phyloP scores from a whole-genome alignment of 2,797 vertebrate genomes.

The Liasis olivaceus region DNA sequence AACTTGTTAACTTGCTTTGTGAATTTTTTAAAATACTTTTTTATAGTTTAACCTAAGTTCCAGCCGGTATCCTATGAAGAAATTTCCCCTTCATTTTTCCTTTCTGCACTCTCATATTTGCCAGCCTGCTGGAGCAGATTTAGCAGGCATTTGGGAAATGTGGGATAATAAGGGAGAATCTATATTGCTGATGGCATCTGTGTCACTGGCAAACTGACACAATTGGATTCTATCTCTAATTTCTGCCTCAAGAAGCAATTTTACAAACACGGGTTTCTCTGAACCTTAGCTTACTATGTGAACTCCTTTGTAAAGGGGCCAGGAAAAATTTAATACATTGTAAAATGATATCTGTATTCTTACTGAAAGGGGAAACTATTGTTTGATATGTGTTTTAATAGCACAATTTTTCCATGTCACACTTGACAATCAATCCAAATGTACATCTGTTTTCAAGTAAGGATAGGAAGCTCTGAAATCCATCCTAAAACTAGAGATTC shows the following conservation, averaged over 20 bases:
- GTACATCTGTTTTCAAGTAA: not conserved
- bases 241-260: not conserved
- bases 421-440: not conserved
- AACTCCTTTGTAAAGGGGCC: not conserved
- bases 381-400: not conserved
- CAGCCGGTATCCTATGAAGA: not conserved
- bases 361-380: not conserved
- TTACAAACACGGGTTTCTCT: not conserved
- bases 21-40: not conserved
- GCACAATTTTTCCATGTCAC: not conserved
- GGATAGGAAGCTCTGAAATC: not conserved
- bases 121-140: not conserved
- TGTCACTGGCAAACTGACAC: not conserved
- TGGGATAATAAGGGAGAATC: not conserved
- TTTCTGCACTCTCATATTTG: too few species aligned
- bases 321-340: not conserved
- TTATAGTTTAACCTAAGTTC: not conserved
- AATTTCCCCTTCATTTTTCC: too few species aligned
- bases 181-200: not conserved
- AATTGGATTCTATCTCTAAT: not conserved
- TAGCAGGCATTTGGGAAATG: not conserved
- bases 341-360: not conserved
- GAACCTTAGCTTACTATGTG: not conserved
- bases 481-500: not conserved
- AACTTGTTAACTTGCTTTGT: not conserved